phyloP scores from a whole-genome alignment of 2,888 invertebrate genomes.

The Netelia inedita region DNA sequence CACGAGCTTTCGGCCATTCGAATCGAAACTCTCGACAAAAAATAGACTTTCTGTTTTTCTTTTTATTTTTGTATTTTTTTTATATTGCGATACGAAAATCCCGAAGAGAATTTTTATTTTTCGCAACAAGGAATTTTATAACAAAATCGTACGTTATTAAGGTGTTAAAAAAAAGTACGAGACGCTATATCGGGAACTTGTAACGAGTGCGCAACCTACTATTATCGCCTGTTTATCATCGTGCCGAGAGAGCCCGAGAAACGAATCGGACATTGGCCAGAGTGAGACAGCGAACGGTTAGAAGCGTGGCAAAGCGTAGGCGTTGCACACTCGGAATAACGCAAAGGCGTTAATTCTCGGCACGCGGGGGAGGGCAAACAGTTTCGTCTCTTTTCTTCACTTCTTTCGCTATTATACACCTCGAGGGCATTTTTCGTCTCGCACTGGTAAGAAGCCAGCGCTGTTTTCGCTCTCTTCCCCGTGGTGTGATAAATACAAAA shows the following conservation, averaged over 20 bases:
- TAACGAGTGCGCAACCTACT: constrained; percentile 59
- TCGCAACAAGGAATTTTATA: neutral
- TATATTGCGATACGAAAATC: no score
- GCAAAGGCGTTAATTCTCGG: constrained; percentile 74
- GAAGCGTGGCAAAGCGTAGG: constrained; percentile 71
- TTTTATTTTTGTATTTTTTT: neutral
- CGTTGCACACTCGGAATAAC: constrained; percentile 75
- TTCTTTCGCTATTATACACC: constrained; percentile 52
- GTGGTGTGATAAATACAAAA: constrained; percentile 46
- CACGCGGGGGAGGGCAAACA: constrained; percentile 25
- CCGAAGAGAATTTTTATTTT: neutral
- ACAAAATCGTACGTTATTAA: constrained; percentile 35
- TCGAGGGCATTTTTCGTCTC: constrained; percentile 44
- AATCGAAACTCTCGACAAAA: no score
- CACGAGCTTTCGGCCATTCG: no score
- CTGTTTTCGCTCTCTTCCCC: constrained; percentile 43
- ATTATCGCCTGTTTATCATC: constrained; percentile 66
- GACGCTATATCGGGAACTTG: constrained; percentile 17
- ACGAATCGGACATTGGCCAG: constrained; percentile 63
- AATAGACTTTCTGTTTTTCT: neutral
- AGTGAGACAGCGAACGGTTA: constrained; percentile 40
- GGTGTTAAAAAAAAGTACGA: constrained; percentile 41
- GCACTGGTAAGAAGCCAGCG: constrained; percentile 45
- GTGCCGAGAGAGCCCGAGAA: constrained; percentile 52
- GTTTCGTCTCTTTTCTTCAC: constrained; percentile 50